A percentile compares a stretch with the other conserved stretches of the same genome.
Evolutionary conservation across 2,888 invertebrate species (phyloP).

Genomic region (Prionchulus punctatus): DNA sequence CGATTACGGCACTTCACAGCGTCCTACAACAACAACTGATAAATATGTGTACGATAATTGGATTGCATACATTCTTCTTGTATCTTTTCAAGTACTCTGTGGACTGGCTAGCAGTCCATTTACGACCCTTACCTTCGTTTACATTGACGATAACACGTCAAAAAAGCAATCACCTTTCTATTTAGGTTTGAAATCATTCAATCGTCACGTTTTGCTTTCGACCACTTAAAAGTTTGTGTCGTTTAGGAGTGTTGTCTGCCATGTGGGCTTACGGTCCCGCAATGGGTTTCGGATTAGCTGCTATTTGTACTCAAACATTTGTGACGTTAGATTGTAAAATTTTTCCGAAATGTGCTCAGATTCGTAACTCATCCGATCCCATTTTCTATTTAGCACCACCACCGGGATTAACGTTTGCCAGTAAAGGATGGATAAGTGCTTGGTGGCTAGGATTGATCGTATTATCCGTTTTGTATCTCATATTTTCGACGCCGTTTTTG

Average conservation of each 20-base stretch:
- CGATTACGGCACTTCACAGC: no score
- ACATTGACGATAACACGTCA: conserved; percentile 1
- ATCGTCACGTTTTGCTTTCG: not conserved
- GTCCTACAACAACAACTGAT: no score
- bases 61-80: not conserved
- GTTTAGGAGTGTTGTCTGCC: not conserved
- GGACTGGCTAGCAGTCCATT: not conserved
- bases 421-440: not conserved
- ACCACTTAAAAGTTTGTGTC: not conserved
- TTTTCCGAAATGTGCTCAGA: no score
- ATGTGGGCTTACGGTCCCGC: conserved; percentile 5
- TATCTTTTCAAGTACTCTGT: not conserved
- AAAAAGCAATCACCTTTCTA: not conserved
- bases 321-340: not conserved
- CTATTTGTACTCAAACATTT: not conserved
- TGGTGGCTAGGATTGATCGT: conserved; percentile 3
- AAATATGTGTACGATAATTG: not conserved
- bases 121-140: not conserved
- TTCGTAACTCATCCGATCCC: no score
- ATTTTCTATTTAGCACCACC: not conserved
- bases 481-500: not conserved
- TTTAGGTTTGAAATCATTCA: not conserved
- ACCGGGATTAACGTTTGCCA: not conserved
- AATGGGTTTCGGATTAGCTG: not conserved
- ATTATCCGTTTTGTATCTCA: not conserved